phyloP scores from a whole-genome alignment of 2,888 invertebrate species.

The Ptychoptera albimana region DNA sequence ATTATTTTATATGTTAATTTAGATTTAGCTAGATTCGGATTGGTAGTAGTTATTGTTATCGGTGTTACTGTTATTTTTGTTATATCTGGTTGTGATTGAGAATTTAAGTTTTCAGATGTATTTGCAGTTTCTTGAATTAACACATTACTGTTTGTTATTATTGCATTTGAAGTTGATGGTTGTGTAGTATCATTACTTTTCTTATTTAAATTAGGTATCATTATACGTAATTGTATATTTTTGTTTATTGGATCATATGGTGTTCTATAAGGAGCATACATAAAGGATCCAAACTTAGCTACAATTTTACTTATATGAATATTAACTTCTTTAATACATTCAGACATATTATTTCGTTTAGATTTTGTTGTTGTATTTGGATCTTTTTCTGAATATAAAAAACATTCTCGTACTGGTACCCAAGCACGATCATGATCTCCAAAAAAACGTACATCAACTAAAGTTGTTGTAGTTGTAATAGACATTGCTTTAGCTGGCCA shows the following conservation, averaged over 20 bases:
- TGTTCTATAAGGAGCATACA: constrained; percentile 54
- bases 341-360: constrained; percentile 39
- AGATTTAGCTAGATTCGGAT: constrained; percentile 15
- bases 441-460: constrained; percentile 86
- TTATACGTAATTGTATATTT: constrained; percentile 42
- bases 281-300: constrained; percentile 52
- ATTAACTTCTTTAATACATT: constrained; percentile 57
- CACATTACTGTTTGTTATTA: not conserved
- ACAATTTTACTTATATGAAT: constrained; percentile 58
- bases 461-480: constrained; percentile 37
- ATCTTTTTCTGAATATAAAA: constrained; percentile 61
- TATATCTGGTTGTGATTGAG: no score
- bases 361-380: constrained; percentile 36
- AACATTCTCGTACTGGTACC: constrained; percentile 74
- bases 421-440: constrained; percentile 90
- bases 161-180: constrained; percentile 4
- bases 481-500: constrained; percentile 94
- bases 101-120: no score
- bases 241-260: constrained; percentile 46
- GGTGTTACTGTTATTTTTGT: not conserved
- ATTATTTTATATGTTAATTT: constrained; percentile 29
- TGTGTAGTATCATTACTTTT: constrained; percentile 18
- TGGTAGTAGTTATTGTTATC: constrained; percentile 6
- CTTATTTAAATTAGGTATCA: constrained; percentile 35
- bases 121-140: not conserved